Conservation (phyloP, 1,140 invertebrate genomes). For the Chironomus tepperi region DNA sequence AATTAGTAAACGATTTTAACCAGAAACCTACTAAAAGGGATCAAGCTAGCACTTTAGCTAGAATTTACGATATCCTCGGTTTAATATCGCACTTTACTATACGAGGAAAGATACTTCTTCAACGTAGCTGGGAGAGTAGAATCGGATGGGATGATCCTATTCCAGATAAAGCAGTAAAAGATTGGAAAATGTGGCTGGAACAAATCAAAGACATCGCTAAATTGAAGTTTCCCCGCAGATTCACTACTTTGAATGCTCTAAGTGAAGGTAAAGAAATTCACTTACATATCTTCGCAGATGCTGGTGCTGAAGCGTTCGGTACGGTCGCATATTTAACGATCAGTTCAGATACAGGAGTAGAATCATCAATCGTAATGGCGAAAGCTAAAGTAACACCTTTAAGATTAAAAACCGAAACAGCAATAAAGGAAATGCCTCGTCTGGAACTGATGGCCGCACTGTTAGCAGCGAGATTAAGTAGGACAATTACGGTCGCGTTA, state of each 20-base stretch:
- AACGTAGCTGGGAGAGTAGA: constrained; percentile 28
- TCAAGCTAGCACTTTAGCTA: constrained; percentile 28
- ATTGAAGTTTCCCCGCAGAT: not conserved
- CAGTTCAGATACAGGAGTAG: not conserved
- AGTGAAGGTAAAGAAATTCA: not conserved
- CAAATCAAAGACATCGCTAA: not conserved
- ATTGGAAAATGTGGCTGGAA: not conserved
- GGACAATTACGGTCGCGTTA: not conserved
- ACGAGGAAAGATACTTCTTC: constrained; percentile 29
- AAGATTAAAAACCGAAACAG: too few species aligned
- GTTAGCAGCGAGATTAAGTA: not conserved
- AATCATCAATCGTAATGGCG: not conserved
- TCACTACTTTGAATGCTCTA: not conserved
- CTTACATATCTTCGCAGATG: not conserved
- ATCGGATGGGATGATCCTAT: constrained; percentile 30
- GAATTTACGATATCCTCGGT: constrained; percentile 30
- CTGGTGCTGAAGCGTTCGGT: not conserved
- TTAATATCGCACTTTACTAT: constrained; percentile 28
- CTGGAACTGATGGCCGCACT: not conserved
- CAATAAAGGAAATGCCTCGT: too few species aligned
- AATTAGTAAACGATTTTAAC: not conserved
- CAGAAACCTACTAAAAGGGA: constrained; percentile 24
- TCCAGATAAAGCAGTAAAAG: not conserved
- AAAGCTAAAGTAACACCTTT: not conserved
- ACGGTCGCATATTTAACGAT: not conserved